Percentiles rank a stretch among this genome's conserved stretches.
Conservation (phyloP, 1,140 invertebrate species). For the Coptotermes formosanus region DNA sequence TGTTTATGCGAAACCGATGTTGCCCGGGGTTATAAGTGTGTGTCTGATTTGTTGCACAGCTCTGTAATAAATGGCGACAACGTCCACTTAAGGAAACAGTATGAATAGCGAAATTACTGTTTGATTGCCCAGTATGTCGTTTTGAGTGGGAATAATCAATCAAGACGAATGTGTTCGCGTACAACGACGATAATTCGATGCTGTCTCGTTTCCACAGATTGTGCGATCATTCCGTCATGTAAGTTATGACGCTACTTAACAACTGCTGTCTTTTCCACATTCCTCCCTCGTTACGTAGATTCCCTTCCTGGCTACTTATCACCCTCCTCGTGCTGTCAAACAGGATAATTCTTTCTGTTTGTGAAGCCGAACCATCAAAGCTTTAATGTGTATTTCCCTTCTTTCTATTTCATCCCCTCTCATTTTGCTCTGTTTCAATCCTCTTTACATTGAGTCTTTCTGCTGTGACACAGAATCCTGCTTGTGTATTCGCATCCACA, state of each 20-base stretch:
- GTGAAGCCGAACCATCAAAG: background rate
- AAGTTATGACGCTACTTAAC: background rate
- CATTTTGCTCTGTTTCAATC: background rate
- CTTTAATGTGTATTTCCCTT: background rate
- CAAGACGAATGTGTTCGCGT: no score
- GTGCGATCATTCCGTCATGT: background rate
- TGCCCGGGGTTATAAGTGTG: no score
- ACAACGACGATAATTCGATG: no score
- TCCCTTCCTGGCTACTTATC: background rate
- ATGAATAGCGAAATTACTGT: no score
- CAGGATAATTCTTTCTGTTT: conserved; percentile 6
- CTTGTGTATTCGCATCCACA: no score
- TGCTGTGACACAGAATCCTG: no score
- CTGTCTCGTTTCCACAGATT: background rate
- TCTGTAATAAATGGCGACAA: no score
- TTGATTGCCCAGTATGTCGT: no score
- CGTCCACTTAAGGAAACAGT: no score
- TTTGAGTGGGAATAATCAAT: no score
- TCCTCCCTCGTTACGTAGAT: background rate
- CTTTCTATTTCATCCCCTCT: background rate
- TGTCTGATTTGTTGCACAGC: no score
- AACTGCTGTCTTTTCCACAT: background rate
- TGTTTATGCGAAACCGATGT: no score
- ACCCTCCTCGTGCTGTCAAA: background rate
- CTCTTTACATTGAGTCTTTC: background rate